phyloP scores from a whole-genome alignment of 2,888 invertebrate genomes.

The Camponotus fellah region DNA sequence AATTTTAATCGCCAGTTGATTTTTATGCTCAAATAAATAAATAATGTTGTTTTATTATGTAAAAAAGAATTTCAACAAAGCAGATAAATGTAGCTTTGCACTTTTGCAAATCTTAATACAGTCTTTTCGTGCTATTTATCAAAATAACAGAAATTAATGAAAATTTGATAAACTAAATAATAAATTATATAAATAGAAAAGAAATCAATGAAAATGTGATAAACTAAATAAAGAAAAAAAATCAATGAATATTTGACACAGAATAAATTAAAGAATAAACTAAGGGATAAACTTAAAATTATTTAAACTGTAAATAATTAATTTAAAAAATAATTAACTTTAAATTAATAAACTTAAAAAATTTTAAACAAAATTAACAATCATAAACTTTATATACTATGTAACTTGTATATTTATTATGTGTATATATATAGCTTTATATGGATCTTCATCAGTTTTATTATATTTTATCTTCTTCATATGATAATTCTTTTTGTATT shows the following conservation, averaged over 20 bases:
- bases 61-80: neutral
- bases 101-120: neutral
- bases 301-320: neutral
- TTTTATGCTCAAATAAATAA: slow-evolving; percentile 26
- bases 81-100: neutral
- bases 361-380: neutral
- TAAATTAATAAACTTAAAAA: neutral
- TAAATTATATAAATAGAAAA: too few species aligned
- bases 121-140: neutral
- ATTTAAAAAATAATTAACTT: too few species aligned
- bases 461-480: neutral
- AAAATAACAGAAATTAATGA: neutral
- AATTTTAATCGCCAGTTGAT: slow-evolving; percentile 11
- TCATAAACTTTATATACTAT: neutral
- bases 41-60: slow-evolving; percentile 2
- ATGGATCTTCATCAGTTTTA: neutral
- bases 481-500: neutral
- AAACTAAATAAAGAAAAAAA: too few species aligned
- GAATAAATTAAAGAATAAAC: too few species aligned
- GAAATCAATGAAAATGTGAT: too few species aligned
- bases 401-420: neutral
- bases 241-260: too few species aligned
- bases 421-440: neutral
- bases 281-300: neutral
- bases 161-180: neutral